A percentile compares a stretch with the other conserved stretches of the same genome.
phyloP scores from a whole-genome alignment of 2,113 vertebrate genomes.

The Antechinus stuartii region DNA sequence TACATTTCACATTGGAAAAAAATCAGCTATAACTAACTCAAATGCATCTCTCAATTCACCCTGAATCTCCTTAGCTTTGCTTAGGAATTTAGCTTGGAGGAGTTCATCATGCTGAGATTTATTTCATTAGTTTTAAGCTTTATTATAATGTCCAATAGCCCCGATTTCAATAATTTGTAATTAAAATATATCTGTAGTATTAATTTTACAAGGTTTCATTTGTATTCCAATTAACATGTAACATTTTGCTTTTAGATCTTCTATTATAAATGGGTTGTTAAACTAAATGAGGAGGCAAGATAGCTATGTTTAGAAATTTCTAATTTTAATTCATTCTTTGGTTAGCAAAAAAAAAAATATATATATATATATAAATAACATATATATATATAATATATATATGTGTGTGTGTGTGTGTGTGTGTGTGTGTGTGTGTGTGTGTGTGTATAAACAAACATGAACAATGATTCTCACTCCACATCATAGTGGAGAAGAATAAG shows the following conservation, averaged over 20 bases:
- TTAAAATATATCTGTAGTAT: conserved; percentile 64
- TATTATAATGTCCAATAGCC: conserved; percentile 42
- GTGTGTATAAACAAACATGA: background rate
- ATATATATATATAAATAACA: too few species aligned
- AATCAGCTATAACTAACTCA: background rate
- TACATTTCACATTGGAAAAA: conserved; percentile 38
- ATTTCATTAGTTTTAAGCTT: conserved; percentile 51
- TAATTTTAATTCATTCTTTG: conserved; percentile 75
- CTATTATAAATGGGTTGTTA: conserved; percentile 72
- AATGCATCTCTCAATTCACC: background rate
- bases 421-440: too few species aligned
- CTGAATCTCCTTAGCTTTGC: background rate
- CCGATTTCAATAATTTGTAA: conserved; percentile 53
- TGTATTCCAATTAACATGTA: conserved; percentile 75
- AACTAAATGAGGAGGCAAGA: conserved; percentile 72
- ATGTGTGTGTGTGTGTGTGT: too few species aligned
- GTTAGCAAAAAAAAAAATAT: conserved; percentile 7
- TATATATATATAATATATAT: too few species aligned
- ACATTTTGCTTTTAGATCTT: conserved; percentile 74
- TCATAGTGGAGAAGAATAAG: conserved; percentile 67
- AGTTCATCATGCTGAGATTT: conserved; percentile 3
- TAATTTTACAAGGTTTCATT: conserved; percentile 71
- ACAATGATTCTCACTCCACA: conserved; percentile 53
- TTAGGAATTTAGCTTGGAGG: background rate
- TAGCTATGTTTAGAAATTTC: conserved; percentile 73